Evolutionary conservation across 2,888 invertebrate genomes (phyloP).

Genomic region (Troglohyphantes excavatus): DNA sequence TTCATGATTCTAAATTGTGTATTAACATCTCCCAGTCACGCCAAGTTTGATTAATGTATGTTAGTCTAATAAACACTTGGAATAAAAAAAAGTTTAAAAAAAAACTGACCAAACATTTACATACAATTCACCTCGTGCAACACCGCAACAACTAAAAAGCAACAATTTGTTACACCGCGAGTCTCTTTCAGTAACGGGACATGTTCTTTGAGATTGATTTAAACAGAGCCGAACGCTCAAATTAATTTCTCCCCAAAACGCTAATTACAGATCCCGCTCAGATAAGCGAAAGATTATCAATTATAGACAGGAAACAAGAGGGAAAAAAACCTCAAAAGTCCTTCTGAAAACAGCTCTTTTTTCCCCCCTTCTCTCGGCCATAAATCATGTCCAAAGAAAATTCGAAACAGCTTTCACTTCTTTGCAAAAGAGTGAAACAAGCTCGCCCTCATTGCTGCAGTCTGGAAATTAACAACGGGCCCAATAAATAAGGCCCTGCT

Average conservation of each 20-base stretch:
- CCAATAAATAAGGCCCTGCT: conserved; percentile 70
- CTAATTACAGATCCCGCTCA: conserved; percentile 43
- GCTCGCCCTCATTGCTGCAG: conserved; percentile 19
- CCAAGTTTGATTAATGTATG: too few species aligned
- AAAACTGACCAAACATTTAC: not conserved
- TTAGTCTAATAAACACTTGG: too few species aligned
- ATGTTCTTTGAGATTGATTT: not conserved
- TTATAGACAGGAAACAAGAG: conserved; percentile 50
- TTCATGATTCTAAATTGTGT: too few species aligned
- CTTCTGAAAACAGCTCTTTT: conserved; percentile 43
- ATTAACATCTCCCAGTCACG: too few species aligned
- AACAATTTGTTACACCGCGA: conserved; percentile 1
- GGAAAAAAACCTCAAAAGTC: conserved; percentile 1
- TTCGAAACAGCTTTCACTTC: conserved; percentile 51
- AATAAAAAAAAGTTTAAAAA: too few species aligned
- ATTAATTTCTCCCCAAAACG: conserved; percentile 44
- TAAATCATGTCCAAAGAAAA: conserved; percentile 42
- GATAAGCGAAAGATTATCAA: conserved; percentile 53
- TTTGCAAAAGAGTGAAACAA: conserved; percentile 48
- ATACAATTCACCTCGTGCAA: not conserved
- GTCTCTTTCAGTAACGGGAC: not conserved
- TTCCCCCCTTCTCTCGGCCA: too few species aligned
- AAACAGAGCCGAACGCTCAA: conserved; percentile 7
- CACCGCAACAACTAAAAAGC: not conserved
- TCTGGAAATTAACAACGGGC: conserved; percentile 69